Evolutionary conservation across 2,888 invertebrate genomes (phyloP).

Genomic region (Campoplex capitator): DNA sequence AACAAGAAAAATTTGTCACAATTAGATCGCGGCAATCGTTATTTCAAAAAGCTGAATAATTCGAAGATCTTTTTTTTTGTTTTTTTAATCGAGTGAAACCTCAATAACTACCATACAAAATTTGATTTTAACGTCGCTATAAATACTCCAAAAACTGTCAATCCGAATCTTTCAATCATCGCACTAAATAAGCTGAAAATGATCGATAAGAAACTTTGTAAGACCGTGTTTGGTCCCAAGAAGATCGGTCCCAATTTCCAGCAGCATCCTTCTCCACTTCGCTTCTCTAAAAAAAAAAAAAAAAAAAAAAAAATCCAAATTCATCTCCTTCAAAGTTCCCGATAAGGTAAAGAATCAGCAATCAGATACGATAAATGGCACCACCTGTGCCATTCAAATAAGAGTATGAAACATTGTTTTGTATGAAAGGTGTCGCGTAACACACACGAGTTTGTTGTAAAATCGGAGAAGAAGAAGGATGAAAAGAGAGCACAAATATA

Average conservation of each 20-base stretch:
- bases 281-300: no score
- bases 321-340: not conserved
- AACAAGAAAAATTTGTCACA: not conserved
- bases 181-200: no score
- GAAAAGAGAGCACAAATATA: constrained; percentile 36
- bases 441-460: not conserved
- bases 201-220: no score
- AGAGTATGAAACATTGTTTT: not conserved
- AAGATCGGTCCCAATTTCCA: no score
- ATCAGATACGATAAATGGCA: not conserved
- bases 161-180: not conserved
- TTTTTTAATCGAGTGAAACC: not conserved
- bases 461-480: constrained; percentile 28
- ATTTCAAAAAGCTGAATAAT: no score
- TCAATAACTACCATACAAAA: not conserved
- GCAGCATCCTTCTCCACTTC: no score
- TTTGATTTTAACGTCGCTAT: not conserved
- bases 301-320: not conserved
- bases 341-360: not conserved
- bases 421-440: not conserved
- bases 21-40: not conserved
- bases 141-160: not conserved
- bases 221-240: no score
- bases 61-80: not conserved
- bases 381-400: constrained; percentile 5